Evolutionary conservation across 1,140 invertebrate genomes (phyloP).

Genomic region (Drosophila rufa): DNA sequence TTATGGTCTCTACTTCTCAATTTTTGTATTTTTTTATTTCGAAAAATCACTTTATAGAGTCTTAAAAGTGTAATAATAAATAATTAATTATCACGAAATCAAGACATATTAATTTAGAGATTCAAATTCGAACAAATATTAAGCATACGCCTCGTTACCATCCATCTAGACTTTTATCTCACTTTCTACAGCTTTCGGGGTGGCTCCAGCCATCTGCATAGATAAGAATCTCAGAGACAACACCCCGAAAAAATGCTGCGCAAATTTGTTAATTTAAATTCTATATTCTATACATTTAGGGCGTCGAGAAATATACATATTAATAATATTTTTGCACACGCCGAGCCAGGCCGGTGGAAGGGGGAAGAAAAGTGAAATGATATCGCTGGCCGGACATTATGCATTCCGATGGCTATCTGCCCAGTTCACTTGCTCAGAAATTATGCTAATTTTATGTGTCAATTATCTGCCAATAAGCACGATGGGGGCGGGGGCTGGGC

Average conservation of each 20-base stretch:
- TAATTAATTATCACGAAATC: not conserved
- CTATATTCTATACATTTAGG: conserved; percentile 63
- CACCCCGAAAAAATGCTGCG: conserved; percentile 34
- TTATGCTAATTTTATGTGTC: conserved; percentile 84
- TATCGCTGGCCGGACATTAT: conserved; percentile 69
- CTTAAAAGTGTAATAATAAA: not conserved
- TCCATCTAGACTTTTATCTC: conserved; percentile 19
- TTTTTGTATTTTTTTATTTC: not conserved
- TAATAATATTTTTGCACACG: conserved; percentile 59
- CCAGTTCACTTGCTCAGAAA: conserved; percentile 70
- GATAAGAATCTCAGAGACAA: conserved; percentile 52
- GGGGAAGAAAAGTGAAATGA: conserved; percentile 72
- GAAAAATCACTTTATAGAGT: not conserved
- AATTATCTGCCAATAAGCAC: conserved; percentile 83
- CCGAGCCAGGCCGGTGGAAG: conserved; percentile 4
- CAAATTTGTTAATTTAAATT: conserved; percentile 81
- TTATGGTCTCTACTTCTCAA: not conserved
- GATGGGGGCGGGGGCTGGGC: conserved; percentile 9
- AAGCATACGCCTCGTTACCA: conserved; percentile 20
- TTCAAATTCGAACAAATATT: not conserved
- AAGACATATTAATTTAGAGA: not conserved
- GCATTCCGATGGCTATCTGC: conserved; percentile 72
- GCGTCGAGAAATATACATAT: conserved; percentile 58
- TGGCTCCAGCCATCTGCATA: conserved; percentile 55
- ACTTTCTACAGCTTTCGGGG: conserved; percentile 60